Evolutionary conservation across 2,113 vertebrate genomes (phyloP), one percentile per base, ranked within the genome.

Genomic region (Apaloderma vittatum): DNA sequence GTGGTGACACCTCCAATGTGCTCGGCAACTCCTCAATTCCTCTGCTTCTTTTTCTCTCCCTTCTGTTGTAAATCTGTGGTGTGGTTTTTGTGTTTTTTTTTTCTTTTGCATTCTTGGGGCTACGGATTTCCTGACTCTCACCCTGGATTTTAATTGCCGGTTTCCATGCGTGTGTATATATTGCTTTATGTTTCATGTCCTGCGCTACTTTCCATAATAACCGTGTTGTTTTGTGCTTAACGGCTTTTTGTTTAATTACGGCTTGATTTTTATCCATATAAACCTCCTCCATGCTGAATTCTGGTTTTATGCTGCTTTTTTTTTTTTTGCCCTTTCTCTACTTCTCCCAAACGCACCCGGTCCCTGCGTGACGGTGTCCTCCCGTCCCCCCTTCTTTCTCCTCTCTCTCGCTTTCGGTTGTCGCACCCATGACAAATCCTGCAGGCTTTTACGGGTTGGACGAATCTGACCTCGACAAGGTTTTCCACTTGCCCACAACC

Each of bases 401-500:
- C 40, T 97, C 82, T 80, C 94, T 96, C 93, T 88, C 89, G 80
- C 45, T 94, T 88, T 83, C 48, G 80, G 86, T 96, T 93, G 49
- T 57, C 88, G 95, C 91, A 92, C 95, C 94, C 61, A 18, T 81
- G 67, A 80, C 91, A 73, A 96, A 94, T 84, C 93, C 96, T 83
- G 46, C 97, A 99, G 99, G 99, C 66, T 98, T 99, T 96, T 99
- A 99, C 2, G 99, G 99, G 30, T 97, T 99, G 91, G 97, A 98
- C 3, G 99, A 99, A 79, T 98, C 98, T 2, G 99, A 99, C 93
- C 97, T 99, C 30, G 99, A 99, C 98, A 99, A 99, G 81, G 98
- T 99, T 71, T 99, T 99, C 97, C 98, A 98, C 51, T 97, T 99
- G 82, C 99, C 99, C 82, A 99, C 98, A 29, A 99, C 99, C 86